Evolutionary conservation across 2,113 vertebrate species (phyloP).

Genomic region (Haemorhous mexicanus): DNA sequence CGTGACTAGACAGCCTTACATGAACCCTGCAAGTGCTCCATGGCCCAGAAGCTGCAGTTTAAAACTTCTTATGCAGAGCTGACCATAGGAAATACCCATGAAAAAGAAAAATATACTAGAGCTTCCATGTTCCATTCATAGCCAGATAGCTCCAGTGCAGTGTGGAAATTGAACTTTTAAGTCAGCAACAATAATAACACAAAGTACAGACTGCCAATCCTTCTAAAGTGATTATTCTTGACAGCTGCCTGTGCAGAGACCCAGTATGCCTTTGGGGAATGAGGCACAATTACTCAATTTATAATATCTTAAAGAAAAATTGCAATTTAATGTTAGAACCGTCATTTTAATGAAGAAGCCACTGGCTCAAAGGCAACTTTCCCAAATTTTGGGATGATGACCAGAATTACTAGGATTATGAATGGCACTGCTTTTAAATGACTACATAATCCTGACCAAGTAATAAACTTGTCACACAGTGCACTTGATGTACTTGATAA

Average conservation of each 20-base stretch:
- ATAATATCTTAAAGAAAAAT: background rate
- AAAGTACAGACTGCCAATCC: background rate
- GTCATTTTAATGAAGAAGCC: background rate
- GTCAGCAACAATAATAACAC: background rate
- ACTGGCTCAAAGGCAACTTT: background rate
- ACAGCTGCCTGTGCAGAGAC: background rate
- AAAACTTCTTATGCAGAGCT: background rate
- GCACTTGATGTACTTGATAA: background rate
- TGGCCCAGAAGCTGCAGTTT: background rate
- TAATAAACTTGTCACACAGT: background rate
- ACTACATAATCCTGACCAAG: background rate
- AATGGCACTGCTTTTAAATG: background rate
- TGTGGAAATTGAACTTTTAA: background rate
- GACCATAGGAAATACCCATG: constrained; percentile 6
- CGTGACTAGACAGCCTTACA: background rate
- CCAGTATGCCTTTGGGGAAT: background rate
- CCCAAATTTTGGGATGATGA: background rate
- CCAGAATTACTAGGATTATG: background rate
- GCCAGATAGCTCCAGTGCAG: background rate
- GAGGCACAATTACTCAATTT: background rate
- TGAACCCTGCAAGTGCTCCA: background rate
- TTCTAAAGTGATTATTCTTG: background rate
- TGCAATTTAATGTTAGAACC: background rate
- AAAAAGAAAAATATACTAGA: constrained; percentile 6
- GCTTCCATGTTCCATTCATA: background rate